Evolutionary conservation across 2,113 vertebrate genomes (phyloP), one percentile per base, ranked within the genome.

Genomic region (Sebastes fasciatus): DNA sequence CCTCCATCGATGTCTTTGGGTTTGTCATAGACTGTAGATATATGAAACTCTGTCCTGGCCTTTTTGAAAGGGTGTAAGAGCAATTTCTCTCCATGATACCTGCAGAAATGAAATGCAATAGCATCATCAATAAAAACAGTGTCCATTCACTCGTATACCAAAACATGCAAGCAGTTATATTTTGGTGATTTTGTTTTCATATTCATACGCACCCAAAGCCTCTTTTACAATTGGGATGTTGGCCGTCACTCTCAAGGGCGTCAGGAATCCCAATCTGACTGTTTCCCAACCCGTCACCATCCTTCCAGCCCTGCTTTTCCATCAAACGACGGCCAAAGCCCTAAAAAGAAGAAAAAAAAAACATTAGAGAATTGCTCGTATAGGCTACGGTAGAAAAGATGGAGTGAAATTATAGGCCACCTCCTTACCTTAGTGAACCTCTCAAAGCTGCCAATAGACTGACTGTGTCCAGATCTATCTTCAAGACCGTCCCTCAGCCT

Each of bases 31-130:
- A 97, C 70, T 16, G 98, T 99, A 0, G 96, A 96, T 77, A 99
- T 98, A 60, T 96, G 91, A 57, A 96, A 91, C 16, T 95, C 89
- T 65, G 58, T 78, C 4, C 92, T 95, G 8, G 93, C 82, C 80
- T 94, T 98, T 88, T 97, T 98, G 52, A 26, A 79, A 34, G 89
- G 86, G 83, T 96, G 96, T 0, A 94, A 91, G n/a, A 94, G 85
- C 21, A 99, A 91, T 82, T 97, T 99, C 85, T 98, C 97, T 82
- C 98, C 98, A 2, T 99, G 98, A 92, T 99, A 99, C 67, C 98
- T 99, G 88, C 69, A 90, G 46, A 81, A 86, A 34, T 51, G 9
- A 57, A 61, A 52, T n/a, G 19, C 14, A 65, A 23, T 9, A 34
- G 8, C 2, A 80, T 70, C 8, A 75, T 0, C 2, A 45, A 19